Conservation (phyloP, 2,888 invertebrate species). For the Drosophila quasianomalipes region DNA sequence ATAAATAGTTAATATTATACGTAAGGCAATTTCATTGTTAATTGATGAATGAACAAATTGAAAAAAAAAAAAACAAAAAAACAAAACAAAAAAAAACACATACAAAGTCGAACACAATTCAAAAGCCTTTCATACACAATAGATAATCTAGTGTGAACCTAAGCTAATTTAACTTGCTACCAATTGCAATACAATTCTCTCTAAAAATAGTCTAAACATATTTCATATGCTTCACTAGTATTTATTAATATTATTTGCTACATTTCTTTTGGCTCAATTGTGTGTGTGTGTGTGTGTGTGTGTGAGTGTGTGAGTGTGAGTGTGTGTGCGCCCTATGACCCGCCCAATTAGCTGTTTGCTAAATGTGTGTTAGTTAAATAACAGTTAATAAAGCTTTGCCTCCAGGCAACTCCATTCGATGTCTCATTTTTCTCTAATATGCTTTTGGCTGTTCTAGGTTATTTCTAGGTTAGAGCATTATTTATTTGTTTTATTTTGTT, state of each 20-base stretch:
- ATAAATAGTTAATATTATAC: conserved; percentile 64
- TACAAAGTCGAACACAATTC: conserved; percentile 23
- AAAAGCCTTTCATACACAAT: conserved; percentile 36
- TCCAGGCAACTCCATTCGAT: conserved; percentile 57
- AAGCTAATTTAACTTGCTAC: conserved; percentile 54
- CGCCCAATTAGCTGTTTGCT: conserved; percentile 19
- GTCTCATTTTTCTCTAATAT: conserved; percentile 33
- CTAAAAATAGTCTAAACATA: conserved; percentile 49
- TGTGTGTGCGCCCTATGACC: conserved; percentile 22
- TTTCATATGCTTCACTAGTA: conserved; percentile 42
- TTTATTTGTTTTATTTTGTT: not conserved
- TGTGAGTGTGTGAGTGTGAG: conserved; percentile 8
- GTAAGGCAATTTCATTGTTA: conserved; percentile 71
- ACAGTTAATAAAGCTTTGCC: conserved; percentile 21
- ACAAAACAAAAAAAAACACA: not conserved
- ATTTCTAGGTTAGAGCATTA: conserved; percentile 15
- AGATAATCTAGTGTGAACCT: conserved; percentile 28
- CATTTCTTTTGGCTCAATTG: conserved; percentile 40
- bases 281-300: conserved; percentile 20
- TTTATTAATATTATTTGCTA: conserved; percentile 7
- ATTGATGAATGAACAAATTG: conserved; percentile 35
- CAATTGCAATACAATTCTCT: conserved; percentile 39
- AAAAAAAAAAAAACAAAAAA: conserved; percentile 3
- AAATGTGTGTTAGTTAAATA: conserved; percentile 10
- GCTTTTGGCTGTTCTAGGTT: conserved; percentile 41